Evolutionary conservation across 2,113 vertebrate genomes (phyloP).

Genomic region (Glaucomys volans): DNA sequence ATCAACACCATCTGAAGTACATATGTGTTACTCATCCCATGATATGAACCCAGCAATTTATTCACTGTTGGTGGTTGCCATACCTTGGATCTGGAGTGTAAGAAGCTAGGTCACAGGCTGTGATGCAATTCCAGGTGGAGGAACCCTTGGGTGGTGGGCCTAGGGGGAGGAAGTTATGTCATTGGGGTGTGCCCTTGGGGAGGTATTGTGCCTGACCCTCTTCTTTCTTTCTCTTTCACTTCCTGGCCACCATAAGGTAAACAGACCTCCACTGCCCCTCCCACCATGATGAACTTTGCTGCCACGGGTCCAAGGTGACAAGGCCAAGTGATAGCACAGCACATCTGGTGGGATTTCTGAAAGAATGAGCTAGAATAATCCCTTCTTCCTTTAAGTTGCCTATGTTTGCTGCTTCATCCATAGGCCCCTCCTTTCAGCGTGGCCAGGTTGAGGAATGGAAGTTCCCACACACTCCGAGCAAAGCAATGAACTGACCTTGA

Average conservation of each 20-base stretch:
- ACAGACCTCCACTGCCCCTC: neutral
- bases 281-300: neutral
- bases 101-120: no score
- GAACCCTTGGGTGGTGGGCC: neutral
- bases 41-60: neutral
- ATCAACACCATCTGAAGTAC: neutral
- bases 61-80: neutral
- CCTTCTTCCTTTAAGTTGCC: neutral
- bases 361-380: neutral
- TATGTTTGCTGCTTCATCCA: neutral
- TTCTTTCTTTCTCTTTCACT: neutral
- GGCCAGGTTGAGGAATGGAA: accelerated
- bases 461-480: neutral
- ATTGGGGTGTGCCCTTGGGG: neutral
- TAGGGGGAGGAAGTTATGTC: neutral
- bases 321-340: no score
- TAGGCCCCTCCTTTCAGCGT: no score
- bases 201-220: no score
- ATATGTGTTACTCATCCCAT: neutral
- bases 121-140: neutral
- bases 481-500: accelerated
- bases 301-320: neutral
- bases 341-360: neutral
- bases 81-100: neutral
- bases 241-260: neutral